These are phyloP conservation scores for Stegodyphus dumicola DNA, from an alignment of 1,140 invertebrate genomes.

Conservation along the genomic window DNA sequence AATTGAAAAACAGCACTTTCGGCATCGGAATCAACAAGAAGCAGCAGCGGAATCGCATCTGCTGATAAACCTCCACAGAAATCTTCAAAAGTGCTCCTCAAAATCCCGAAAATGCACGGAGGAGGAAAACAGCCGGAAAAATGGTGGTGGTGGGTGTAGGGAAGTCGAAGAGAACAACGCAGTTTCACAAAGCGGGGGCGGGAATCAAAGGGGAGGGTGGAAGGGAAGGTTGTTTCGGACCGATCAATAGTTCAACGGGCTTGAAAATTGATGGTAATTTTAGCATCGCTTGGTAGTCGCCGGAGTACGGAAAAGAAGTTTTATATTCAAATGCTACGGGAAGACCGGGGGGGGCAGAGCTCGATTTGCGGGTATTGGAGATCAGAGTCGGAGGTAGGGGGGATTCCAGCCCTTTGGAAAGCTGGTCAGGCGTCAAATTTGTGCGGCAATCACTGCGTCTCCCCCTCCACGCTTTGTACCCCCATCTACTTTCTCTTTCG, in stretches of 20 bases:
- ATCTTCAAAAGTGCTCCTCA: slow-evolving; percentile 14
- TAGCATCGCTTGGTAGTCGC: slow-evolving; percentile 52
- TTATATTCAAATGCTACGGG: slow-evolving; percentile 49
- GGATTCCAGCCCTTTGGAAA: slow-evolving; percentile 35
- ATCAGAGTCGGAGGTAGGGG: background rate
- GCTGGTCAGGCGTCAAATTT: slow-evolving; percentile 59
- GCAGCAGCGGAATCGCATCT: slow-evolving; percentile 13
- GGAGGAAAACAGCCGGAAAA: background rate
- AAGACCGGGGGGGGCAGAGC: background rate
- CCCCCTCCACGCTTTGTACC: background rate
- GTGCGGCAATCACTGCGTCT: slow-evolving; percentile 51
- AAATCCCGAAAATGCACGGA: slow-evolving; percentile 43
- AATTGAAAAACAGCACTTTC: slow-evolving; percentile 36
- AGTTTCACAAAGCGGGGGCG: slow-evolving; percentile 31
- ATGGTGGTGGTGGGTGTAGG: background rate
- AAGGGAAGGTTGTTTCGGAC: slow-evolving; percentile 43
- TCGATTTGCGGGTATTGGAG: slow-evolving; percentile 36
- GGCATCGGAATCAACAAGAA: slow-evolving; percentile 36
- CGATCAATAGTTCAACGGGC: slow-evolving; percentile 56
- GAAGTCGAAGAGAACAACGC: slow-evolving; percentile 33
- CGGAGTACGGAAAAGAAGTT: slow-evolving; percentile 39
- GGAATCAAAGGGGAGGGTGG: slow-evolving; percentile 61
- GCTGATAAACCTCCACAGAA: background rate
- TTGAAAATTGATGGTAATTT: slow-evolving; percentile 59
- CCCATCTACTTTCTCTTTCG: background rate